Evolutionary conservation across 2,113 vertebrate genomes (phyloP).

Genomic region (Mus spicilegus): DNA sequence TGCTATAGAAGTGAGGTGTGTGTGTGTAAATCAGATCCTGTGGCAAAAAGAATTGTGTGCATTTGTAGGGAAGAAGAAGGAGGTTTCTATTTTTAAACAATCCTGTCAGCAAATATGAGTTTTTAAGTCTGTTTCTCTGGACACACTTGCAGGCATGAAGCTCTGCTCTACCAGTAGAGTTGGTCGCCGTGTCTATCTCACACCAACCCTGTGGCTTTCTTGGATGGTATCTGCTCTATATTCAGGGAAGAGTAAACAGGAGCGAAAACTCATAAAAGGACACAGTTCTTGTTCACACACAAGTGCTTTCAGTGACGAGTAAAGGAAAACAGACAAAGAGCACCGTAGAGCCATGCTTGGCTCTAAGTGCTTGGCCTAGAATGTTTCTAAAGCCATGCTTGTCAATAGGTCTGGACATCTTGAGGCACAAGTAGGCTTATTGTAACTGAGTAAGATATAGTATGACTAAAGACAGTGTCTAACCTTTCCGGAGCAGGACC

Average conservation of each 20-base stretch:
- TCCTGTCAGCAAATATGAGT: background rate
- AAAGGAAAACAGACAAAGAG: slow-evolving; percentile 55
- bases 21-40: slow-evolving; percentile 17
- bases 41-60: background rate
- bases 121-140: slow-evolving; percentile 42
- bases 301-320: slow-evolving; percentile 67
- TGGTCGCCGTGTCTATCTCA: slow-evolving; percentile 58
- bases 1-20: slow-evolving; percentile 33
- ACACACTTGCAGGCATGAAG: slow-evolving; percentile 7
- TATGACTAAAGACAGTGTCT: background rate
- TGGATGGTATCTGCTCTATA: slow-evolving; percentile 61
- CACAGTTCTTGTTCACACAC: slow-evolving; percentile 77
- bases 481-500: background rate
- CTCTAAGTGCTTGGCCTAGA: slow-evolving; percentile 55
- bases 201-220: slow-evolving; percentile 61
- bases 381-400: slow-evolving; percentile 54
- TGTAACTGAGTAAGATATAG: background rate
- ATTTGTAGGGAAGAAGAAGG: background rate
- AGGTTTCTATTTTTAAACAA: slow-evolving; percentile 58
- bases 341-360: slow-evolving; percentile 68
- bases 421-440: background rate
- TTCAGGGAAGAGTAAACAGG: slow-evolving; percentile 67
- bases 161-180: slow-evolving; percentile 12
- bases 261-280: slow-evolving; percentile 62
- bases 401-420: slow-evolving; percentile 23